Conservation (phyloP, 1,140 invertebrate species). For the Sarcophaga bullata region DNA sequence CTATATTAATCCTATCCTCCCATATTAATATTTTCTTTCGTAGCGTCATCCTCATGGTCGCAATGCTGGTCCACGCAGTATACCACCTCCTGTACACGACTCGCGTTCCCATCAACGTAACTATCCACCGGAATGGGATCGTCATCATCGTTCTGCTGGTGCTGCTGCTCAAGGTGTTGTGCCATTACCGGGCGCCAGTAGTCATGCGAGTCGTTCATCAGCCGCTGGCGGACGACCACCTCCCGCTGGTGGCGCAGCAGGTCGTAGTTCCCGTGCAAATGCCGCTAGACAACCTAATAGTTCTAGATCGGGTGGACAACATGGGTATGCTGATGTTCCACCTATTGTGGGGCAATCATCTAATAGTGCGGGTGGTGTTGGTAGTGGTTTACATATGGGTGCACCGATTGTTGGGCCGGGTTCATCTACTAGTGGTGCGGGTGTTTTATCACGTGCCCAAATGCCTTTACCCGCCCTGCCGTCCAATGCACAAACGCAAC, state of each 20-base stretch:
- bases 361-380: slow-evolving; percentile 33
- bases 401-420: slow-evolving; percentile 42
- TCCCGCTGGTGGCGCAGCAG: slow-evolving; percentile 58
- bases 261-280: slow-evolving; percentile 61
- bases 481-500: slow-evolving; percentile 54
- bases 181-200: slow-evolving; percentile 52
- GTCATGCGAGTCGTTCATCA: slow-evolving; percentile 55
- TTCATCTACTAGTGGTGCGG: slow-evolving; percentile 48
- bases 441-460: slow-evolving; percentile 58
- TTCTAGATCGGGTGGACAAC: slow-evolving; percentile 55
- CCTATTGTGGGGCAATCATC: slow-evolving; percentile 29
- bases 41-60: slow-evolving; percentile 67
- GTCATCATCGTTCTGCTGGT: slow-evolving; percentile 47
- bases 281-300: slow-evolving; percentile 43
- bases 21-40: slow-evolving; percentile 48
- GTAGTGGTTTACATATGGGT: slow-evolving; percentile 42
- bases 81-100: slow-evolving; percentile 66
- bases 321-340: slow-evolving; percentile 53
- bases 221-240: slow-evolving; percentile 38
- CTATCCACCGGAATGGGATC: slow-evolving; percentile 61
- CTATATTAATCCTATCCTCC: too few relatives aligned
- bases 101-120: slow-evolving; percentile 44
- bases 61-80: slow-evolving; percentile 68
- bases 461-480: slow-evolving; percentile 61
- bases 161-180: slow-evolving; percentile 55